phyloP scores from a whole-genome alignment of 2,797 vertebrate species.

The Diglossa cyanea region DNA sequence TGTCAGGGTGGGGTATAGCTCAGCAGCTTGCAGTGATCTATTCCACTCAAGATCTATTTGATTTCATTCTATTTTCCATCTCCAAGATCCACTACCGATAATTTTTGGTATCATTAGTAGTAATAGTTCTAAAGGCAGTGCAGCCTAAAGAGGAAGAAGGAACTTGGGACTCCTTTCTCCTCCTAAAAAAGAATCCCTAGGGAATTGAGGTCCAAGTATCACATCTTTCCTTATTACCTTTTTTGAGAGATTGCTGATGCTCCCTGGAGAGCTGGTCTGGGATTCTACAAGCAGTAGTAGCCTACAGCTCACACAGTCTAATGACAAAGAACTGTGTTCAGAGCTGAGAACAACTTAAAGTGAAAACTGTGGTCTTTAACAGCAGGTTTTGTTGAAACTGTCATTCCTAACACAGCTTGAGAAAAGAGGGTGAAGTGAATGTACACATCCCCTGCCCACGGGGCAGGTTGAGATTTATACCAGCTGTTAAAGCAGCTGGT shows the following conservation, averaged over 20 bases:
- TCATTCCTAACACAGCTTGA: neutral
- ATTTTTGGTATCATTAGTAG: neutral
- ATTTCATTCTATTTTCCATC: neutral
- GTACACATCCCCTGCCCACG: neutral
- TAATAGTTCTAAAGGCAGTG: neutral
- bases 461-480: neutral
- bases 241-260: neutral
- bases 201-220: neutral
- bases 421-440: neutral
- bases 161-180: neutral
- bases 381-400: neutral
- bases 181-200: neutral
- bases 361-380: neutral
- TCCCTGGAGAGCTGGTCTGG: neutral
- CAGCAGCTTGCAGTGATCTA: neutral
- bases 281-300: neutral
- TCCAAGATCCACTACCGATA: neutral
- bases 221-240: neutral
- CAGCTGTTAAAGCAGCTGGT: neutral
- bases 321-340: neutral
- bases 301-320: neutral
- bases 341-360: neutral
- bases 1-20: neutral
- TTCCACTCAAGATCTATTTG: neutral
- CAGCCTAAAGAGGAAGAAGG: neutral